Percentiles rank a stretch among this genome's conserved stretches.
These are phyloP conservation scores for Vimba vimba DNA, from an alignment of 2,113 vertebrate genomes.

Conservation along the genomic window DNA sequence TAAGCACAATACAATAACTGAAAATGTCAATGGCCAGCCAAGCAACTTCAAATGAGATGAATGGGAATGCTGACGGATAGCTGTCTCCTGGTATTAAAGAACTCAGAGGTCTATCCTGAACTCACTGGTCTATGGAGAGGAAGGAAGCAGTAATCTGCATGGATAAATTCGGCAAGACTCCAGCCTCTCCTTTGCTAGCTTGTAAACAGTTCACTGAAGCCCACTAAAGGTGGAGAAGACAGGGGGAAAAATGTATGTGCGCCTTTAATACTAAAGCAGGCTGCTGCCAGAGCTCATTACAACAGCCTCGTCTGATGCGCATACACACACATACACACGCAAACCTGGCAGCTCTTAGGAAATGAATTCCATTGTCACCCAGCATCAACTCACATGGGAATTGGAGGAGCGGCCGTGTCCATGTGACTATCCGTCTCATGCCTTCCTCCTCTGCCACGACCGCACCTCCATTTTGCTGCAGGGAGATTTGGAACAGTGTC, in stretches of 20 bases:
- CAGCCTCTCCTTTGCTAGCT: conserved; percentile 38
- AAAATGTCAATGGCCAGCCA: background rate
- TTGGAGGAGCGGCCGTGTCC: conserved; percentile 52
- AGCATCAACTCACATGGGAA: conserved; percentile 56
- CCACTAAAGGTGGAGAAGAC: conserved; percentile 33
- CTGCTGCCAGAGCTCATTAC: conserved; percentile 67
- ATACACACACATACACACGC: conserved; percentile 48
- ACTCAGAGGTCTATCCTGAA: background rate
- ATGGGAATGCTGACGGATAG: background rate
- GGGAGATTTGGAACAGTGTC: conserved; percentile 54
- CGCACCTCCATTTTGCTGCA: conserved; percentile 57
- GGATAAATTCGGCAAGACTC: background rate
- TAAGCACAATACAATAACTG: background rate
- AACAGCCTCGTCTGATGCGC: conserved; percentile 52
- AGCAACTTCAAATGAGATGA: background rate
- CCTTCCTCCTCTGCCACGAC: conserved; percentile 36
- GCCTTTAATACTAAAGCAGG: conserved; percentile 68
- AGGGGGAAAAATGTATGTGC: conserved; percentile 41
- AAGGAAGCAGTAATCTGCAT: background rate
- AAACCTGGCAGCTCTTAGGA: conserved; percentile 45
- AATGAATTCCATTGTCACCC: conserved; percentile 62
- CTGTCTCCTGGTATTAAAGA: background rate
- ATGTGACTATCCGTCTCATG: conserved; percentile 59
- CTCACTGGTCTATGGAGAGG: background rate
- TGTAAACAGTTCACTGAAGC: conserved; percentile 71